Evolutionary conservation across 2,797 vertebrate genomes (phyloP), one percentile per base, ranked within the genome.

Genomic region (Trichosurus vulpecula): DNA sequence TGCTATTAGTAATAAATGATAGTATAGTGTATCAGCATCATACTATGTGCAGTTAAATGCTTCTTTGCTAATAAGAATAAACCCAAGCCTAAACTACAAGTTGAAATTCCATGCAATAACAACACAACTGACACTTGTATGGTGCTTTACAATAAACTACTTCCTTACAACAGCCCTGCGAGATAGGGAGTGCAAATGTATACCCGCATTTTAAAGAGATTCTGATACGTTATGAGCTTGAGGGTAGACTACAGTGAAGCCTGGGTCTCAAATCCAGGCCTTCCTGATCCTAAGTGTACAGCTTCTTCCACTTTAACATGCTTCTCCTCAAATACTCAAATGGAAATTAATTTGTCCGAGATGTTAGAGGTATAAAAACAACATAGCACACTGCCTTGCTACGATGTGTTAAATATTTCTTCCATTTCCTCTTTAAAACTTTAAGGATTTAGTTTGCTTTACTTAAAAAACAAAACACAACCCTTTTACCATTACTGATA

Each of bases 381-480:
- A 19, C 16, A n/a, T 10, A 74, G 61, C 35, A 41, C 6, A 74
- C 61, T 41, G 35, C 12, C 61, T n/a, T 66, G 61, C 61, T 74
- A 74, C 14, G 74, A 74, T 47, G n/a, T 25, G 19, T 47, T 81
- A 81, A 47, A 25, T 25, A 47, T 47, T 47, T 81, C 22, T 81
- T 81, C 74, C 22, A 81, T 81, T 10, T 22, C 2, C 74, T 47
- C 41, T 81, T 47, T 47, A 51, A 47, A 51, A 66, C 5, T 66
- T 41, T 41, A 74, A 87, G 22, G 10, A 87, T 87, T 27, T 87
- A 51, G 41, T 87, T 51, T 87, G 22, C 19, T 87, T 81, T 81
- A 41, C 12, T 96, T 95, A 30, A 94, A 96, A 87, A 90, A 94
- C 52, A 90, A 93, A 93, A 81, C n/a, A 41, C 16, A 57, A 35